Evolutionary conservation across 1,140 invertebrate genomes (phyloP).

Genomic region (Drosophila nannoptera): DNA sequence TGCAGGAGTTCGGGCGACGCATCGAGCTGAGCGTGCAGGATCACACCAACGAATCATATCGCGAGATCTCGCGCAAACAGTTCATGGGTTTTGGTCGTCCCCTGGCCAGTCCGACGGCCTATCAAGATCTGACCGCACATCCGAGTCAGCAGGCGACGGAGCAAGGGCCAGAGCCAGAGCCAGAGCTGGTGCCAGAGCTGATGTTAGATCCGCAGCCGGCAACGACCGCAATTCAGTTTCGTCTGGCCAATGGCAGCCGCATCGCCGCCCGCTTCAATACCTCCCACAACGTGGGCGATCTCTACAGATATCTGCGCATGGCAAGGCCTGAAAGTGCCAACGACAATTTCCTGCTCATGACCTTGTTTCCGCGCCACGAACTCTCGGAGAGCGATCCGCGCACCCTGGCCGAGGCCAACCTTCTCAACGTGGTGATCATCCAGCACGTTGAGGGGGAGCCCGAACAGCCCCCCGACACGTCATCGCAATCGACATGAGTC

Average conservation of each 20-base stretch:
- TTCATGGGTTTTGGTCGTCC: constrained; percentile 55
- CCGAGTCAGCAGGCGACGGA: neutral
- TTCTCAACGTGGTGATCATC: constrained; percentile 58
- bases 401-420: constrained; percentile 45
- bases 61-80: constrained; percentile 49
- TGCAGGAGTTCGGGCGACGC: constrained; percentile 34
- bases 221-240: constrained; percentile 49
- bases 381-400: constrained; percentile 49
- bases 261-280: constrained; percentile 49
- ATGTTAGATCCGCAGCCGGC: constrained; percentile 1
- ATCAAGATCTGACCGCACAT: neutral
- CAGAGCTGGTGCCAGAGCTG: constrained; percentile 11
- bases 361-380: constrained; percentile 47
- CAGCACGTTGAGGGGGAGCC: constrained; percentile 50
- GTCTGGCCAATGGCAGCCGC: constrained; percentile 55
- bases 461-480: neutral
- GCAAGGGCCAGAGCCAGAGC: neutral
- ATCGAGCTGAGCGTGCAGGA: constrained; percentile 54
- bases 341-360: constrained; percentile 47
- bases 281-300: constrained; percentile 46
- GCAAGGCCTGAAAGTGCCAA: constrained; percentile 44
- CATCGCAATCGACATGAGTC: constrained; percentile 1
- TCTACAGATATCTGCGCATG: constrained; percentile 50
- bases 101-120: constrained; percentile 11
- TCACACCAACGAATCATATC: constrained; percentile 55